phyloP scores from a whole-genome alignment of 1,140 invertebrate genomes.

The Caenorhabditis brenneri region DNA sequence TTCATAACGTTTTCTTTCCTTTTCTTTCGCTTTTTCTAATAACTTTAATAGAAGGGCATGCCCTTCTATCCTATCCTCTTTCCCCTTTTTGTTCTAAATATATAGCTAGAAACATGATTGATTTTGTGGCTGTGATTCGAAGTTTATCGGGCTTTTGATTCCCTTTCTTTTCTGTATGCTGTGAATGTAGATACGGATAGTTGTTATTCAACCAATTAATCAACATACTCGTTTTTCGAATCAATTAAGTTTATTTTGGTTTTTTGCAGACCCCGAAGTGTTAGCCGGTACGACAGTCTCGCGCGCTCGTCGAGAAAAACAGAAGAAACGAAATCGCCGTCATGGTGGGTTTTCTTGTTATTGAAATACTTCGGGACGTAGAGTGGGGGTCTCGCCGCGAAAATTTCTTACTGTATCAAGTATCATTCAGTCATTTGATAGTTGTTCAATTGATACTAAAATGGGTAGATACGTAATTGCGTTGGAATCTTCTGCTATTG shows the following conservation, averaged over 20 bases:
- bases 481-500: no score
- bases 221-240: no score
- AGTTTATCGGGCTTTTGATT: neutral
- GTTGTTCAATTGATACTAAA: no score
- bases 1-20: neutral
- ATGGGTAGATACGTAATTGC: no score
- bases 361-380: no score
- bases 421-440: no score
- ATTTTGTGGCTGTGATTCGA: neutral
- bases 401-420: no score
- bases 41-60: neutral
- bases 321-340: slow-evolving; percentile 47
- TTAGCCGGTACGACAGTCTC: slow-evolving; percentile 35
- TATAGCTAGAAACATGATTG: no score
- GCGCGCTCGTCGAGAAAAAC: slow-evolving; percentile 42
- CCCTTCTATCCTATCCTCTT: neutral
- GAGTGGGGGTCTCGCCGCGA: no score
- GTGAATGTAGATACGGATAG: neutral
- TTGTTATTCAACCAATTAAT: neutral
- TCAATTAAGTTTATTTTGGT: neutral
- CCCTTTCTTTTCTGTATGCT: slow-evolving; percentile 17
- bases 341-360: slow-evolving; percentile 28
- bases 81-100: neutral
- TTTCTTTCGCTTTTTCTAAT: neutral
- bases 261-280: slow-evolving; percentile 36